A percentile compares a stretch with the other conserved stretches of the same genome.
These are phyloP conservation scores for Spilarctia lutea DNA, from an alignment of 2,888 invertebrate genomes.

Conservation along the genomic window DNA sequence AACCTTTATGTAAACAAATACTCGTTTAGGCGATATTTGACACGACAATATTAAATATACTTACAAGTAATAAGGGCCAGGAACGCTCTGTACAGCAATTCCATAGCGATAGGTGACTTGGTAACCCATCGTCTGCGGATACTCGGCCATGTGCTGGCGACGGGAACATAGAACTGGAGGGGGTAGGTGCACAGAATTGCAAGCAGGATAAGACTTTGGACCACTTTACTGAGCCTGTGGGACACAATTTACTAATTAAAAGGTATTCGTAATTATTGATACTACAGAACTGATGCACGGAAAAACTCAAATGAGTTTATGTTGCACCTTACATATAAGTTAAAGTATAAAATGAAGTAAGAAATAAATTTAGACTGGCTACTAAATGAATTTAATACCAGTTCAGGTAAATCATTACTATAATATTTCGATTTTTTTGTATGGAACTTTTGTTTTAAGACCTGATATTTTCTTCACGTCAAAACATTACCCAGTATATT, in stretches of 20 bases:
- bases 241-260: constrained; percentile 3
- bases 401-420: too few relatives aligned
- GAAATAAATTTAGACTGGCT: too few relatives aligned
- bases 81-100: constrained; percentile 89
- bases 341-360: too few relatives aligned
- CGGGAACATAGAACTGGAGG: constrained; percentile 97
- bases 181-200: constrained; percentile 97
- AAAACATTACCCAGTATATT: too few relatives aligned
- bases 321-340: too few relatives aligned
- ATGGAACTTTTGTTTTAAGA: too few relatives aligned
- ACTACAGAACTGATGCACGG: too few relatives aligned
- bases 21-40: too few relatives aligned
- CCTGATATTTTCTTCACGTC: too few relatives aligned
- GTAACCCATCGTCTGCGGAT: constrained; percentile 85
- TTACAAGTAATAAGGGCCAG: constrained; percentile 95
- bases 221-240: constrained; percentile 92
- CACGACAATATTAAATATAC: constrained; percentile 66
- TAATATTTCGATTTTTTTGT: too few relatives aligned
- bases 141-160: constrained; percentile 95
- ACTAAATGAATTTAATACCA: background rate
- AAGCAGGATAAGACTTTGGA: constrained; percentile 93
- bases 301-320: too few relatives aligned
- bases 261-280: background rate
- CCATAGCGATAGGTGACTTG: constrained; percentile 86
- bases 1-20: too few relatives aligned